Evolutionary conservation across 1,140 invertebrate genomes (phyloP).

Genomic region (Saccostrea echinata): DNA sequence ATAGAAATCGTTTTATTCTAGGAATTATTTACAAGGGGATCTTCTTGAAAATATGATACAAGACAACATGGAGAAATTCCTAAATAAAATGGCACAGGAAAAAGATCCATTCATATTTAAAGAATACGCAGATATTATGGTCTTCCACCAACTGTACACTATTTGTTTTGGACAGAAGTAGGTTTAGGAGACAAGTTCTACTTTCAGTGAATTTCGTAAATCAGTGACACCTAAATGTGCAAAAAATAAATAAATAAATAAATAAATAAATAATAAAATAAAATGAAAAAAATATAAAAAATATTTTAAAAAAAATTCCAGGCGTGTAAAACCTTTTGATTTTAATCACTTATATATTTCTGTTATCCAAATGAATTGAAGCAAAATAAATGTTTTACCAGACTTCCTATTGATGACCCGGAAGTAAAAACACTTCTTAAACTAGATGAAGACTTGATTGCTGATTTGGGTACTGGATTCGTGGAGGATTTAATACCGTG

Average conservation of each 20-base stretch:
- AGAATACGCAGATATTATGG: conserved; percentile 1
- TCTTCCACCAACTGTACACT: neutral
- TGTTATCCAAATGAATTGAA: neutral
- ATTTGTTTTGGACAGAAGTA: conserved; percentile 45
- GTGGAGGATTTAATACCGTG: conserved; percentile 47
- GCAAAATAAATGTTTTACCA: neutral
- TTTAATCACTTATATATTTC: neutral
- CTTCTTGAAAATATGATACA: conserved; percentile 30
- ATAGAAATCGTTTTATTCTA: neutral
- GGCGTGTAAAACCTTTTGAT: neutral
- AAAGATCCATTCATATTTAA: conserved; percentile 25
- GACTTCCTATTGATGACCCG: conserved; percentile 37
- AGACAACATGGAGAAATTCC: conserved; percentile 18
- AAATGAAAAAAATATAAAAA: no score
- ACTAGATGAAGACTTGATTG: conserved; percentile 23
- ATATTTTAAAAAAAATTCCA: no score
- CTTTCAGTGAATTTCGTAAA: neutral
- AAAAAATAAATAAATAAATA: no score
- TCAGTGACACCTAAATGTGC: neutral
- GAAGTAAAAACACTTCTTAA: conserved; percentile 38
- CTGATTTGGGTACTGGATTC: conserved; percentile 28
- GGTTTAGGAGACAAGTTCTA: neutral
- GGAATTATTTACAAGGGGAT: conserved; percentile 36
- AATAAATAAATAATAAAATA: no score
- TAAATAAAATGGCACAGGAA: conserved; percentile 21